phyloP scores from a whole-genome alignment of 2,888 invertebrate species.

The Drosophila parthenogenetica region DNA sequence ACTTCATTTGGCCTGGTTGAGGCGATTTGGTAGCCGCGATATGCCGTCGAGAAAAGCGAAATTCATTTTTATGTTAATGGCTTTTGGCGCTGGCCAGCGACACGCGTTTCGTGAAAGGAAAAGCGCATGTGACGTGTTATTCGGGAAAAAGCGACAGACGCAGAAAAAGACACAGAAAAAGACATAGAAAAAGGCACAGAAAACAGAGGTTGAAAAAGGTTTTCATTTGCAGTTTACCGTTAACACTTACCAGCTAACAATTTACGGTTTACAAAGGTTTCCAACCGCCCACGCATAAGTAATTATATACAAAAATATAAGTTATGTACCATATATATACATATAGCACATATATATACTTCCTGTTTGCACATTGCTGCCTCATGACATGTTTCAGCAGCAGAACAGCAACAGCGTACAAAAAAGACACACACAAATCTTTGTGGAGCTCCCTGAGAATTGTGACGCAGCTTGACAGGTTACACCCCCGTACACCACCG shows the following conservation, averaged over 20 bases:
- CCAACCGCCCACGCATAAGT: slow-evolving; percentile 23
- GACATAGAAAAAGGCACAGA: not conserved
- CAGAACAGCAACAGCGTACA: slow-evolving; percentile 30
- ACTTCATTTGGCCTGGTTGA: slow-evolving; percentile 56
- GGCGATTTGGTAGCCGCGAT: slow-evolving; percentile 73
- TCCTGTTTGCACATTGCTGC: slow-evolving; percentile 66
- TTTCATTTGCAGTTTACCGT: slow-evolving; percentile 51
- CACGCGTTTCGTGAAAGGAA: slow-evolving; percentile 75
- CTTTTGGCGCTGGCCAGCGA: slow-evolving; percentile 66
- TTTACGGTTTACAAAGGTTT: slow-evolving; percentile 39
- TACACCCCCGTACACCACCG: not conserved
- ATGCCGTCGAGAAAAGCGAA: slow-evolving; percentile 69
- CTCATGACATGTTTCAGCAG: slow-evolving; percentile 52
- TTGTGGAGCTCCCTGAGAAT: slow-evolving; percentile 23
- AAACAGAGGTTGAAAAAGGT: slow-evolving; percentile 34
- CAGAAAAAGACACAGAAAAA: slow-evolving; percentile 4
- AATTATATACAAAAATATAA: not conserved
- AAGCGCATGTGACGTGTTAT: slow-evolving; percentile 55
- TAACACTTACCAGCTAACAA: slow-evolving; percentile 38
- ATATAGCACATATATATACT: slow-evolving; percentile 15
- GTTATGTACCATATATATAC: not conserved
- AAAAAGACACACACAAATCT: slow-evolving; percentile 11
- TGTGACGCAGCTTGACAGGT: slow-evolving; percentile 37
- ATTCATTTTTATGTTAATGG: slow-evolving; percentile 79
- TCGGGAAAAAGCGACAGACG: not conserved